phyloP scores from a whole-genome alignment of 1,140 invertebrate species.

The Drosophila arawakana region DNA sequence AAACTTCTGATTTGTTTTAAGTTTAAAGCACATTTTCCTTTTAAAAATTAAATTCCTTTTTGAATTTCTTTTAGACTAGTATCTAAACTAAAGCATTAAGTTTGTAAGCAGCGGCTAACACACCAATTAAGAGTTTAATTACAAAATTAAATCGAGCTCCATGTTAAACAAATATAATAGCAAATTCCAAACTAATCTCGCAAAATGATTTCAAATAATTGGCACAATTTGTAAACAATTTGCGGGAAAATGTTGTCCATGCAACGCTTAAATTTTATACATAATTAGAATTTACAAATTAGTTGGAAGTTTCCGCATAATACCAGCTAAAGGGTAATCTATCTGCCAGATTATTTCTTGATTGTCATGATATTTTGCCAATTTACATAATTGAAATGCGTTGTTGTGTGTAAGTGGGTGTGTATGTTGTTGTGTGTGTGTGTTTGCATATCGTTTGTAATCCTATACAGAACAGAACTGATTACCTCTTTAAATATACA shows the following conservation, averaged over 20 bases:
- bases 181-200: conserved; percentile 37
- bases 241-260: conserved; percentile 33
- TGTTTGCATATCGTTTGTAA: conserved; percentile 20
- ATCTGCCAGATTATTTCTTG: conserved; percentile 43
- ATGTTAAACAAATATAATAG: background rate
- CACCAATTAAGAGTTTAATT: conserved; percentile 2
- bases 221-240: conserved; percentile 71
- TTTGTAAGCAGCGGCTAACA: background rate
- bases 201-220: conserved; percentile 58
- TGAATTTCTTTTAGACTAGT: background rate
- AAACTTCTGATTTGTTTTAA: too few species aligned
- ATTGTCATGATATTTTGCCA: conserved; percentile 45
- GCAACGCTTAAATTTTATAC: conserved; percentile 18
- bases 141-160: background rate
- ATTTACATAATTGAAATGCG: conserved; percentile 74
- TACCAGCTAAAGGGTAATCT: conserved; percentile 34
- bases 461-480: conserved; percentile 40
- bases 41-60: too few species aligned
- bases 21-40: too few species aligned
- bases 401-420: conserved; percentile 39
- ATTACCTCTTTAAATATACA: conserved; percentile 37
- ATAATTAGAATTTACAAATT: conserved; percentile 51
- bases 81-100: background rate
- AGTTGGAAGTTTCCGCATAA: conserved; percentile 25
- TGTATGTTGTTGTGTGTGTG: conserved; percentile 6